Evolutionary conservation across 2,888 invertebrate genomes (phyloP).

Genomic region (Acheta domesticus): DNA sequence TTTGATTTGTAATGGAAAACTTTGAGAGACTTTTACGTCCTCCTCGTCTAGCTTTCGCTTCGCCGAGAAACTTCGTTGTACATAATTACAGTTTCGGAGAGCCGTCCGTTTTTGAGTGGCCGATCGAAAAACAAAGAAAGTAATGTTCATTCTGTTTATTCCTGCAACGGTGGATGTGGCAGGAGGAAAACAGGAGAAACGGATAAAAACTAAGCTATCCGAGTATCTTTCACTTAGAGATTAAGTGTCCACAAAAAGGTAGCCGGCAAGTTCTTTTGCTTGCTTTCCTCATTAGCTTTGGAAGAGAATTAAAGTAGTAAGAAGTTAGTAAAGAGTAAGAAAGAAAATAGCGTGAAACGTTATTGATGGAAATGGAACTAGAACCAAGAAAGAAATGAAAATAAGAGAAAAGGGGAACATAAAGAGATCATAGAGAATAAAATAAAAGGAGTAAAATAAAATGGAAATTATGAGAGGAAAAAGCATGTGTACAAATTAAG

Average conservation of each 20-base stretch:
- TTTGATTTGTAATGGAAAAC: constrained; percentile 18
- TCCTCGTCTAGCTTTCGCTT: not conserved
- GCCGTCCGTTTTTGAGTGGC: not conserved
- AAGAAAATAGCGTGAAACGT: too few species aligned
- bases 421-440: too few species aligned
- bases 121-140: not conserved
- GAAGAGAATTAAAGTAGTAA: not conserved
- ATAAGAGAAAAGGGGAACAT: too few species aligned
- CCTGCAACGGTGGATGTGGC: not conserved
- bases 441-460: too few species aligned
- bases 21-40: not conserved
- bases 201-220: not conserved
- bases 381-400: too few species aligned
- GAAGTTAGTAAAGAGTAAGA: too few species aligned
- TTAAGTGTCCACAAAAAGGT: not conserved
- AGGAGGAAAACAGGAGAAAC: not conserved
- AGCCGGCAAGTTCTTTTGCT: not conserved
- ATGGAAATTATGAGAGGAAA: too few species aligned
- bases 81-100: not conserved
- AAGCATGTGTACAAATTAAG: too few species aligned
- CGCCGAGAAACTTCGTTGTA: not conserved
- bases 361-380: too few species aligned
- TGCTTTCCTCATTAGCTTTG: constrained; percentile 1
- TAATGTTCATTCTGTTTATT: constrained; percentile 18
- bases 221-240: not conserved